These are phyloP conservation scores for Oscarella lobularis DNA, from an alignment of 37 sponge, comb jelly and placozoan species.

Conservation along the genomic window DNA sequence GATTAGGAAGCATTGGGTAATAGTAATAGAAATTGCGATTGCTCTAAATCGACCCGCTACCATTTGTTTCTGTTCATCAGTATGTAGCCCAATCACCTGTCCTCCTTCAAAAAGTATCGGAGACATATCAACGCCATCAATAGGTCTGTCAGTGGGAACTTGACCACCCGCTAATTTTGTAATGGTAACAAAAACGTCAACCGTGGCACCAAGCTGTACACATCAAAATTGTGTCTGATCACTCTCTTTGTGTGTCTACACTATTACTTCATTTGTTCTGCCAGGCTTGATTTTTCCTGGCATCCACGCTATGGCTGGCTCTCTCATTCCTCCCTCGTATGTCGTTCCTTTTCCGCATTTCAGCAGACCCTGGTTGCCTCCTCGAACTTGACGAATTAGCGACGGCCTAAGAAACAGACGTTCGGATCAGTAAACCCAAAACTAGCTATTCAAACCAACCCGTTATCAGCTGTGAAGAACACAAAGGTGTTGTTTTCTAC, in stretches of 20 bases:
- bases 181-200: slow-evolving; percentile 52
- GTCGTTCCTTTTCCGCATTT: slow-evolving; percentile 70
- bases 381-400: slow-evolving; percentile 27
- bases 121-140: slow-evolving; percentile 70
- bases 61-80: no score
- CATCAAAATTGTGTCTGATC: not conserved
- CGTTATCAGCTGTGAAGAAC: slow-evolving; percentile 75
- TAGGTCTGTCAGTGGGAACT: slow-evolving; percentile 14
- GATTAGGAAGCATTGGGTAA: slow-evolving; percentile 21
- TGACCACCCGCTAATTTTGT: slow-evolving; percentile 21
- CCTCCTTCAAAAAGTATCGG: slow-evolving; percentile 45
- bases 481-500: slow-evolving; percentile 57
- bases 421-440: no score
- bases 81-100: slow-evolving; percentile 20
- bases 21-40: slow-evolving; percentile 44
- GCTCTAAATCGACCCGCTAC: slow-evolving; percentile 24
- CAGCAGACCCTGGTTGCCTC: slow-evolving; percentile 63
- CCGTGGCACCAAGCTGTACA: slow-evolving; percentile 50
- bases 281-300: slow-evolving; percentile 52
- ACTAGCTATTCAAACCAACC: slow-evolving; percentile 22
- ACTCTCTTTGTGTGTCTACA: not conserved
- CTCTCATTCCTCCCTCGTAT: slow-evolving; percentile 69
- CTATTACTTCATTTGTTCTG: slow-evolving; percentile 13
- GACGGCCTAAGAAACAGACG: slow-evolving; percentile 30
- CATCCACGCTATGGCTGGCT: slow-evolving; percentile 70